Conservation (phyloP, 2,113 vertebrate species). For the Macaca mulatta region DNA sequence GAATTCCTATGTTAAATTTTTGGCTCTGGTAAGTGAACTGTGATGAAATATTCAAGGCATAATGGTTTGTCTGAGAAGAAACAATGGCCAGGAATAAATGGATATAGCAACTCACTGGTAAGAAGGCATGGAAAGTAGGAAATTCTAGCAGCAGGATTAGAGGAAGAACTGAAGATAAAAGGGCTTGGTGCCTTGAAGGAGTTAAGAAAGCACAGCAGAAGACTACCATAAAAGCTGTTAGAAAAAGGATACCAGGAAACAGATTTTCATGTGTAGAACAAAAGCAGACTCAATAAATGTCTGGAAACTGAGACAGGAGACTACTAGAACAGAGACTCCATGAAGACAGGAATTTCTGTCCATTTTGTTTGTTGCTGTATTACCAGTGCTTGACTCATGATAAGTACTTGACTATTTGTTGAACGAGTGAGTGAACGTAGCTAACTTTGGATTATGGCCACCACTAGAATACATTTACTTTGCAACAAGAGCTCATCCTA, state of each 20-base stretch:
- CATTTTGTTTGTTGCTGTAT: neutral
- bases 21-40: neutral
- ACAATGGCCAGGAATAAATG: neutral
- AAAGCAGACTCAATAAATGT: neutral
- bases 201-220: neutral
- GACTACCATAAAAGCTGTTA: neutral
- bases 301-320: neutral
- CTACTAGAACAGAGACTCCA: neutral
- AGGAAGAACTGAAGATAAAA: neutral
- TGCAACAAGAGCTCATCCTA: neutral
- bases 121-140: neutral
- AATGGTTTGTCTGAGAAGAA: slow-evolving; percentile 21
- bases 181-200: neutral
- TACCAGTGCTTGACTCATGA: neutral
- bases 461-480: neutral
- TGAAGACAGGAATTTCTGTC: neutral
- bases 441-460: neutral
- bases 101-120: neutral
- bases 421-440: neutral
- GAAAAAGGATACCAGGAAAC: neutral
- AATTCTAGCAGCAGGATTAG: slow-evolving; percentile 2
- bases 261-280: neutral
- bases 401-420: neutral
- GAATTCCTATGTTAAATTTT: slow-evolving; percentile 15
- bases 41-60: neutral